phyloP scores from a whole-genome alignment of 2,888 invertebrate species.

The Liopterus haemorrhoidalis region DNA sequence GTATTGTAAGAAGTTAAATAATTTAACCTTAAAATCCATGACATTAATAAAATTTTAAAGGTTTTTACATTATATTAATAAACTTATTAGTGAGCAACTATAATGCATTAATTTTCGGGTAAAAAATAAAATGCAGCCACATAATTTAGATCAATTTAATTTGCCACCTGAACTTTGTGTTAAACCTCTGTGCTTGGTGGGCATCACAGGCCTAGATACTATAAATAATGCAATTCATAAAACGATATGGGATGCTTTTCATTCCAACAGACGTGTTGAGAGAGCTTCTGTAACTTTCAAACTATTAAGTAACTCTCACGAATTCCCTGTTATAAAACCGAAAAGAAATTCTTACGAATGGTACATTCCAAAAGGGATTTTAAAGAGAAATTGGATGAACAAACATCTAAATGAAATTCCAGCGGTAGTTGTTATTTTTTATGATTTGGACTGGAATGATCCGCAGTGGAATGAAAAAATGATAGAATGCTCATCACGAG shows the following conservation, averaged over 20 bases:
- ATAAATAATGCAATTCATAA: conserved; percentile 81
- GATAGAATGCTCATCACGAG: conserved; percentile 84
- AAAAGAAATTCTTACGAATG: conserved; percentile 89
- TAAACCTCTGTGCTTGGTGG: conserved; percentile 80
- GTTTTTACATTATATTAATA: too few relatives aligned
- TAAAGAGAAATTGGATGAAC: conserved; percentile 91
- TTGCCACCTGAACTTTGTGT: conserved; percentile 80
- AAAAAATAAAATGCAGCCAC: conserved; percentile 17
- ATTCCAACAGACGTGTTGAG: conserved; percentile 72
- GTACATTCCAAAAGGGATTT: conserved; percentile 90
- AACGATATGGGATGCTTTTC: conserved; percentile 90
- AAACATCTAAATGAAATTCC: conserved; percentile 89
- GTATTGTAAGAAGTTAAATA: too few relatives aligned
- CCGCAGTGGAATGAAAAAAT: conserved; percentile 90
- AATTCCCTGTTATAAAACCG: conserved; percentile 81
- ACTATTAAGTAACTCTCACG: conserved; percentile 72
- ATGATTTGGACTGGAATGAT: conserved; percentile 97
- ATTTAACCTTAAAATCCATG: too few relatives aligned
- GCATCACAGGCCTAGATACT: conserved; percentile 81
- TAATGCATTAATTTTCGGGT: too few relatives aligned
- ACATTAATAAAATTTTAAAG: too few relatives aligned
- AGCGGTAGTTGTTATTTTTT: conserved; percentile 89
- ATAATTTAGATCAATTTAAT: conserved; percentile 45
- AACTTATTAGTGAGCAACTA: too few relatives aligned
- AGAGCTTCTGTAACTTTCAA: conserved; percentile 79